Evolutionary conservation across 2,888 invertebrate genomes (phyloP).

Genomic region (Theretra japonica): DNA sequence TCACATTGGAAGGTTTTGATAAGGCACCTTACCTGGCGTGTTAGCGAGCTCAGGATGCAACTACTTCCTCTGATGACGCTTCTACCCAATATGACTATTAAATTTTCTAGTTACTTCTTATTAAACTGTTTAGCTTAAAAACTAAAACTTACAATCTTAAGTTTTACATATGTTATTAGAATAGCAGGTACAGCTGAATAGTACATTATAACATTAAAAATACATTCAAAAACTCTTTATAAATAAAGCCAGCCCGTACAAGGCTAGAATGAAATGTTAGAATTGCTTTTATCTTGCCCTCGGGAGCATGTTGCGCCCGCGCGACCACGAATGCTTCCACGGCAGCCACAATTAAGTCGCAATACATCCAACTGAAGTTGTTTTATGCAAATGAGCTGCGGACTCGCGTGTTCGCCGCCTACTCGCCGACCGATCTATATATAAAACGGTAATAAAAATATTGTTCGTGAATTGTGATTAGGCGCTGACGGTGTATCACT

Average conservation of each 20-base stretch:
- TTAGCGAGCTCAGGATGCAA: too few species aligned
- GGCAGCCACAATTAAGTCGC: constrained; percentile 82
- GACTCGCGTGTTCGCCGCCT: constrained; percentile 80
- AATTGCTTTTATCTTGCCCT: constrained; percentile 68
- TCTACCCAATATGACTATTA: too few species aligned
- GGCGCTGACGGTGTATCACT: constrained; percentile 28
- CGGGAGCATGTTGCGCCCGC: constrained; percentile 71
- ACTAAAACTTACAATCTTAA: too few species aligned
- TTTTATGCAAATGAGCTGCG: constrained; percentile 80
- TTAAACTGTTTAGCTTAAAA: too few species aligned
- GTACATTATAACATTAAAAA: not conserved
- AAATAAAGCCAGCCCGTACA: constrained; percentile 27
- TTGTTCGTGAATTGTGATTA: constrained; percentile 44
- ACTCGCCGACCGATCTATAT: constrained; percentile 65
- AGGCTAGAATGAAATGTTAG: constrained; percentile 66
- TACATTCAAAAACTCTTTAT: not conserved
- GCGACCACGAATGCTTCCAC: constrained; percentile 62
- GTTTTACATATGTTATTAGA: too few species aligned
- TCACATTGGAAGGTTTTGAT: too few species aligned
- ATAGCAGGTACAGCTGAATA: too few species aligned
- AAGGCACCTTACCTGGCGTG: too few species aligned
- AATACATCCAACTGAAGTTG: constrained; percentile 80
- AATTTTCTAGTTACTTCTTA: too few species aligned
- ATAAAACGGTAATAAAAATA: constrained; percentile 57
- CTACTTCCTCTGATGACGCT: too few species aligned